These are phyloP conservation scores for Cardiocondyla obscurior DNA, from an alignment of 1,140 invertebrate genomes.

Conservation along the genomic window DNA sequence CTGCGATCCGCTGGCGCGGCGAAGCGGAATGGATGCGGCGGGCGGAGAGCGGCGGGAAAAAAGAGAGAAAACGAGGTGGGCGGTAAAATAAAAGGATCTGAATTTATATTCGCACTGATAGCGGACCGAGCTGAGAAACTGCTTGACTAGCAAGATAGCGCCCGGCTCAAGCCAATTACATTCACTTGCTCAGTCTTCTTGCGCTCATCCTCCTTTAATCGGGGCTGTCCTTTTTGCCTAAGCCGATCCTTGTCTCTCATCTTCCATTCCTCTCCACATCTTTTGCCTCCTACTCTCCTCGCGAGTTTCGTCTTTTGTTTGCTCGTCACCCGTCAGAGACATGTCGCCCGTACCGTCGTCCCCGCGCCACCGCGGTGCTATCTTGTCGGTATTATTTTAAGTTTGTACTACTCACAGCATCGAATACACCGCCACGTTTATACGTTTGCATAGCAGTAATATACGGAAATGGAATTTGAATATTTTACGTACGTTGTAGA, in stretches of 20 bases:
- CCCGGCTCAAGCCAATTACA: constrained; percentile 80
- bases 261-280: constrained; percentile 1
- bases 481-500: neutral
- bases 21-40: constrained; percentile 31
- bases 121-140: constrained; percentile 79
- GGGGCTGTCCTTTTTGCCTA: constrained; percentile 37
- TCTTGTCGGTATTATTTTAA: constrained; percentile 26
- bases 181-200: constrained; percentile 77
- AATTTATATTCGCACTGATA: constrained; percentile 82
- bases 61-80: constrained; percentile 24
- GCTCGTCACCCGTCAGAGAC: constrained; percentile 18
- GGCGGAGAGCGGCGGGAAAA: neutral
- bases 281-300: neutral
- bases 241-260: constrained; percentile 51
- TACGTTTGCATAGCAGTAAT: neutral
- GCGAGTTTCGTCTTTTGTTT: neutral
- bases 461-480: neutral
- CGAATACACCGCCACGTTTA: neutral
- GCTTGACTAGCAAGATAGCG: constrained; percentile 80
- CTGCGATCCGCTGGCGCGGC: neutral
- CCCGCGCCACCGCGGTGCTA: neutral
- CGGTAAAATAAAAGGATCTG: constrained; percentile 72
- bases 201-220: constrained; percentile 44
- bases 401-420: neutral
- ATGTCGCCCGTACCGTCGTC: neutral